Evolutionary conservation across 2,113 vertebrate species (phyloP).

Genomic region (Eonycteris spelaea): DNA sequence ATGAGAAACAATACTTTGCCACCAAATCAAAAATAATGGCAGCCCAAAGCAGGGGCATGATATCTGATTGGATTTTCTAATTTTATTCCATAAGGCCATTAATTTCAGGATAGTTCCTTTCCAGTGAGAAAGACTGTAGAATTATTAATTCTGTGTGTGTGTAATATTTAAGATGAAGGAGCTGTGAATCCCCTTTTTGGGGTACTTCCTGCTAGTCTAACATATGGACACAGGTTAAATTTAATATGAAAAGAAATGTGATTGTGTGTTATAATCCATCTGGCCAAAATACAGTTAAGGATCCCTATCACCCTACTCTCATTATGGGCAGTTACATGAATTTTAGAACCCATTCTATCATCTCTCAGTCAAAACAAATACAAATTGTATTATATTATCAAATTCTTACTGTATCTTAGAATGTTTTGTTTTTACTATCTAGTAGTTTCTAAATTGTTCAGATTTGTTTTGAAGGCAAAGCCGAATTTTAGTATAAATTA

Average conservation of each 20-base stretch:
- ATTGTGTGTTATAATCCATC: not conserved
- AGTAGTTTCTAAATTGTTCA: not conserved
- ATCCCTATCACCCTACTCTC: accelerated
- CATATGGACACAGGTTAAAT: not conserved
- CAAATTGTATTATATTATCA: not conserved
- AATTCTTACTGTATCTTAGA: not conserved
- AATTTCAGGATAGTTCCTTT: not conserved
- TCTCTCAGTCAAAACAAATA: not conserved
- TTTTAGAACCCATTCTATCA: not conserved
- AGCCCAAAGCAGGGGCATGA: not conserved
- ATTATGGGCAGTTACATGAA: not conserved
- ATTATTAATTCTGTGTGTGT: not conserved
- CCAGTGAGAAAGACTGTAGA: not conserved
- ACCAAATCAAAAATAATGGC: not conserved
- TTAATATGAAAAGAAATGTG: not conserved
- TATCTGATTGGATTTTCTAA: not conserved
- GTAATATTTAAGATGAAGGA: not conserved
- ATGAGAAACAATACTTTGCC: not conserved
- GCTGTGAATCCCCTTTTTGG: not conserved
- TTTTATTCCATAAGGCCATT: not conserved
- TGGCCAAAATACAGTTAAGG: not conserved
- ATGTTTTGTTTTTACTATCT: not conserved
- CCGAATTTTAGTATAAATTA: not conserved
- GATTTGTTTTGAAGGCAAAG: not conserved
- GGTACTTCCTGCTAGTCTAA: not conserved